Evolutionary conservation across 2,797 vertebrate species (phyloP), one percentile per base, ranked within the genome.

Genomic region (Kryptolebias ocellatus): DNA sequence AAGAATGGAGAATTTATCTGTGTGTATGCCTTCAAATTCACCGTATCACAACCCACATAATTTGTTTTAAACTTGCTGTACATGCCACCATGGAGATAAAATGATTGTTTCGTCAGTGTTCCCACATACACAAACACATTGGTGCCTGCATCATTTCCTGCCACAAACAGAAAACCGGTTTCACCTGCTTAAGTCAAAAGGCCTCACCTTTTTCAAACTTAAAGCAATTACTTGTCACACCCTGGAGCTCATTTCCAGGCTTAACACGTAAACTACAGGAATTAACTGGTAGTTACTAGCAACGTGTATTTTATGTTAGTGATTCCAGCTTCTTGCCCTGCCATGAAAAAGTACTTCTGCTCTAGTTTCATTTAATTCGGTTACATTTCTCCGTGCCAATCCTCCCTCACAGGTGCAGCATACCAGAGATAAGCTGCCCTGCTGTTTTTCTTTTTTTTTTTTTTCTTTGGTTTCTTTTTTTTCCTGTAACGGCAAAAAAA

Each of bases 121-220:
- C 59, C 49, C 71, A 68, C 76, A 76, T n/a, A 72, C 49, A 73
- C 64, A 75, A 64, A 68, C 64, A 71, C 52, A 37, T 18, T 11
- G 39, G 56, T 46, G 53, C 68, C 73, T 64, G 74, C 80, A 88
- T 83, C 82, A 89, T 74, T 90, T 90, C 87, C 90, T 79, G 78
- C 54, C 79, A 82, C 73, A 63, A 81, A 86, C 78, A 50, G 64
- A 84, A 87, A 91, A 89, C 89, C 73, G 77, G 90, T 91, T 91
- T 86, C 87, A 87, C 88, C 85, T 90, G 89, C 75, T 85, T 73
- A 92, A 84, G 83, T 89, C 89, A 84, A 60, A 34, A 63, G 62
- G 65, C 85, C 83, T 83, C 70, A 66, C 83, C 82, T 82, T 34
- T 79, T 42, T 81, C 60, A 72, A 67, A 65, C 77, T 81, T 84